phyloP scores from a whole-genome alignment of 2,797 vertebrate genomes.

The Hydrocynus forskahlii region DNA sequence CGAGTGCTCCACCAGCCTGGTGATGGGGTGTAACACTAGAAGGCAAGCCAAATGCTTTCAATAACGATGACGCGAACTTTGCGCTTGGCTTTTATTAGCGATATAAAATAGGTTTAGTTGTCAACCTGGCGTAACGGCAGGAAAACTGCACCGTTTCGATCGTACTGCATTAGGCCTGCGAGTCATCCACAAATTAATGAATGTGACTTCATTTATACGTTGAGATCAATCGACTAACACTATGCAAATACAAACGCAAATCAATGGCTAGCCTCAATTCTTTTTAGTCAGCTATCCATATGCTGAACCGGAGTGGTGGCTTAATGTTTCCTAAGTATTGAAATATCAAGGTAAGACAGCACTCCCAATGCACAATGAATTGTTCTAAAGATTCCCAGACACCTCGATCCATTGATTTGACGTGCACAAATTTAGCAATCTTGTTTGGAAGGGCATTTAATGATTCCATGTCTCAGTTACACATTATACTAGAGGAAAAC shows the following conservation, averaged over 20 bases:
- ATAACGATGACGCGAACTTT: slow-evolving; percentile 7
- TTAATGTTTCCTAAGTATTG: slow-evolving; percentile 35
- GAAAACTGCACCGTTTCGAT: not conserved
- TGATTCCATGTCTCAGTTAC: slow-evolving; percentile 21
- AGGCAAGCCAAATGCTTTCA: not conserved
- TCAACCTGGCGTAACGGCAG: not conserved
- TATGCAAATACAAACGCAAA: not conserved
- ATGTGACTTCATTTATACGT: not conserved
- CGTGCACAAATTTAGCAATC: not conserved
- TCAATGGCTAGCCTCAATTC: not conserved
- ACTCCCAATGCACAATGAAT: slow-evolving; percentile 30
- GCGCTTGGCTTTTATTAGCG: not conserved
- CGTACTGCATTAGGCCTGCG: not conserved
- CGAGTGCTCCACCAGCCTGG: not conserved
- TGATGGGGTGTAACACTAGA: not conserved
- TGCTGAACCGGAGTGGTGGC: not conserved
- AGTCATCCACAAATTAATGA: not conserved
- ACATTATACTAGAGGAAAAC: not conserved
- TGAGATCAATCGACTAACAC: too few species aligned
- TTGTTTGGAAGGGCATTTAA: slow-evolving; percentile 22
- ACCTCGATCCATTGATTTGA: not conserved
- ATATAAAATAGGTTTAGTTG: slow-evolving; percentile 3
- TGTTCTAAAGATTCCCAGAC: slow-evolving; percentile 29
- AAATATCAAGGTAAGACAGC: slow-evolving; percentile 33
- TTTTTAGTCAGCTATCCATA: not conserved